Percentiles rank a stretch among this genome's conserved stretches.
Conservation (phyloP, 2,888 invertebrate genomes). For the Morpho helenor region DNA sequence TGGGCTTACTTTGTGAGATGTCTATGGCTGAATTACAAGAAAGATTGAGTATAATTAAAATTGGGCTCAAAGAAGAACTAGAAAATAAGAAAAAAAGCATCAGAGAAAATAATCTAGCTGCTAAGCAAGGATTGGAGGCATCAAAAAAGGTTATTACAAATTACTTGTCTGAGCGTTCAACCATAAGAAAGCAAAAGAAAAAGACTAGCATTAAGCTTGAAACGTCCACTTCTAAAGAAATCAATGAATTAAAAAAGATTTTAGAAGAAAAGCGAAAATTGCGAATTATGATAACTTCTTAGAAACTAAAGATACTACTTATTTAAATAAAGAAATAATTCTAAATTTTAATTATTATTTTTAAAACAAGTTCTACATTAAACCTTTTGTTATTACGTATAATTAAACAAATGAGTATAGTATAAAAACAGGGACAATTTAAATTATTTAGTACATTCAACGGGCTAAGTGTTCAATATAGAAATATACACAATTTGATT, state of each 20-base stretch:
- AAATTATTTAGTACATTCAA: not conserved
- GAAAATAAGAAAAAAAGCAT: constrained; percentile 68
- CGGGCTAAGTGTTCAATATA: not conserved
- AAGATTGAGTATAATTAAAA: constrained; percentile 68
- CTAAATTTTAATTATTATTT: too few relatives aligned
- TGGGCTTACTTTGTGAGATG: constrained; percentile 82
- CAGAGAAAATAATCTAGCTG: constrained; percentile 56
- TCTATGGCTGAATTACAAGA: constrained; percentile 81
- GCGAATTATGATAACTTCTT: constrained; percentile 39
- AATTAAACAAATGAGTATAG: not conserved
- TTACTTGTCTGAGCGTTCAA: constrained; percentile 51
- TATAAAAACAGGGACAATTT: too few relatives aligned
- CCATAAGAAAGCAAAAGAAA: constrained; percentile 45
- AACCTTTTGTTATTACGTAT: not conserved
- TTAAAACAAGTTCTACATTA: not conserved
- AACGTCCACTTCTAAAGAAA: constrained; percentile 52
- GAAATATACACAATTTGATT: too few relatives aligned
- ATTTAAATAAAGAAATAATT: not conserved
- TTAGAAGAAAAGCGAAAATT: constrained; percentile 70
- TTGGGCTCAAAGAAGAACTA: constrained; percentile 73
- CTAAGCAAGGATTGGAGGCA: constrained; percentile 66
- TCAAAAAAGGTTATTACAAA: constrained; percentile 62
- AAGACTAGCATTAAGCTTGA: constrained; percentile 35
- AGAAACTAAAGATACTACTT: not conserved
- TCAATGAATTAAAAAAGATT: constrained; percentile 63